phyloP scores from a whole-genome alignment of 2,888 invertebrate genomes.

The Drosophila lacicola region DNA sequence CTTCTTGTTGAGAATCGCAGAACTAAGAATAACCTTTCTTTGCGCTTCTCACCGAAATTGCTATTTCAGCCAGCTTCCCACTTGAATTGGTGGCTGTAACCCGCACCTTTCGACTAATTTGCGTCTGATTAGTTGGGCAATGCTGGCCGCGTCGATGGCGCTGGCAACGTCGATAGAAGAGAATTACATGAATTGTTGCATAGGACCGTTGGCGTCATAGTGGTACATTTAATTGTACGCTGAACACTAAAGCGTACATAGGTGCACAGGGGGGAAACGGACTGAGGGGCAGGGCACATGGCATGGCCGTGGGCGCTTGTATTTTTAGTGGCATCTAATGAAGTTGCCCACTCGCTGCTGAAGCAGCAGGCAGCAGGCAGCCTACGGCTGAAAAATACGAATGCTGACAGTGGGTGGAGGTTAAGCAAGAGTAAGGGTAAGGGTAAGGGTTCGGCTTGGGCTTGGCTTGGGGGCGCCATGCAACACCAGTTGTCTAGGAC shows the following conservation, averaged over 20 bases:
- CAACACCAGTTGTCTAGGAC: slow-evolving; percentile 75
- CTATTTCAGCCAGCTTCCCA: background rate
- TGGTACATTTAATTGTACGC: slow-evolving; percentile 62
- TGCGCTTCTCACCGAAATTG: background rate
- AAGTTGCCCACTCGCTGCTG: slow-evolving; percentile 53
- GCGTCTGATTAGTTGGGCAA: slow-evolving; percentile 48
- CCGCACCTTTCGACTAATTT: slow-evolving; percentile 63
- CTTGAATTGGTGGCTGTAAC: background rate
- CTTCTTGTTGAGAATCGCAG: background rate
- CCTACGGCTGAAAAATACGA: slow-evolving; percentile 59
- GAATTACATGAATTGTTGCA: slow-evolving; percentile 52
- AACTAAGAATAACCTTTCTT: slow-evolving; percentile 1
- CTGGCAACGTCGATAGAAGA: slow-evolving; percentile 13
- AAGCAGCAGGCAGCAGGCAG: slow-evolving; percentile 13
- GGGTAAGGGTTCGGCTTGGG: background rate
- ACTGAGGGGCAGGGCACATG: no score
- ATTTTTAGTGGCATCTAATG: slow-evolving; percentile 69
- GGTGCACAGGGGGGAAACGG: background rate
- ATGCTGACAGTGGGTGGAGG: slow-evolving; percentile 15
- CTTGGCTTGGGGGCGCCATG: slow-evolving; percentile 30
- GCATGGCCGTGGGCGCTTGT: slow-evolving; percentile 25
- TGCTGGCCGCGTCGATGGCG: slow-evolving; percentile 5
- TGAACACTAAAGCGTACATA: slow-evolving; percentile 4
- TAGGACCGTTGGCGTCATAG: slow-evolving; percentile 23
- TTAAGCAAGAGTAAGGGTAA: background rate